Percentiles rank a stretch among this genome's conserved stretches.
Evolutionary conservation across 92 coral and sea anemone genomes (phyloP).

Genomic region (Hydrozoanthus gracilis): DNA sequence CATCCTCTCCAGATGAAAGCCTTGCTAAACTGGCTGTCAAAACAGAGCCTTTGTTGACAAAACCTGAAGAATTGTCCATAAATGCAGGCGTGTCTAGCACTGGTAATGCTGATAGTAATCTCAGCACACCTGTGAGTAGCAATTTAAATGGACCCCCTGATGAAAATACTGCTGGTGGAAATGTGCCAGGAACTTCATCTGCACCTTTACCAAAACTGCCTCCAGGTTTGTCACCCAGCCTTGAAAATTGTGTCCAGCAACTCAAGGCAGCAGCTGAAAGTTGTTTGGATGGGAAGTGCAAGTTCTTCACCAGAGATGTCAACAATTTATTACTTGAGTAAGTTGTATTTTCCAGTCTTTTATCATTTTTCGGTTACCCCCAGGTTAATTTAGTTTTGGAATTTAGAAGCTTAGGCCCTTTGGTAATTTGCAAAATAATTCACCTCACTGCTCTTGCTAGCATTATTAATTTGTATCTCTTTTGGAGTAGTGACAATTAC

Average conservation of each 20-base stretch:
- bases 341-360: constrained; percentile 33
- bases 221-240: constrained; percentile 73
- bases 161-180: background rate
- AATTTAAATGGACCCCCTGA: constrained; percentile 65
- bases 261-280: constrained; percentile 89
- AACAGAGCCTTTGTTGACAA: constrained; percentile 17
- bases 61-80: constrained; percentile 13
- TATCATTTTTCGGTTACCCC: too few species aligned
- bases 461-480: too few species aligned
- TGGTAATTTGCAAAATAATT: too few species aligned
- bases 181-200: constrained; percentile 24
- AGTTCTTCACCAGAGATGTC: constrained; percentile 95
- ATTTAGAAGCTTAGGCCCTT: too few species aligned
- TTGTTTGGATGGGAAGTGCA: constrained; percentile 93
- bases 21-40: constrained; percentile 18
- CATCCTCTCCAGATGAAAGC: constrained; percentile 46
- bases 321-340: constrained; percentile 92
- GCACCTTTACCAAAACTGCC: constrained; percentile 76
- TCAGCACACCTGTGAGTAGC: constrained; percentile 19
- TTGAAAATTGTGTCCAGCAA: constrained; percentile 80
- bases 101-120: constrained; percentile 8
- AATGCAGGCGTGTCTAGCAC: background rate
- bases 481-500: too few species aligned
- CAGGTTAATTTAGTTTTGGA: too few species aligned
- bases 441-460: too few species aligned